Base-by-base conservation (phyloP, 23 tunicate species). In the Oikopleura vanhoeffeni region DNA sequence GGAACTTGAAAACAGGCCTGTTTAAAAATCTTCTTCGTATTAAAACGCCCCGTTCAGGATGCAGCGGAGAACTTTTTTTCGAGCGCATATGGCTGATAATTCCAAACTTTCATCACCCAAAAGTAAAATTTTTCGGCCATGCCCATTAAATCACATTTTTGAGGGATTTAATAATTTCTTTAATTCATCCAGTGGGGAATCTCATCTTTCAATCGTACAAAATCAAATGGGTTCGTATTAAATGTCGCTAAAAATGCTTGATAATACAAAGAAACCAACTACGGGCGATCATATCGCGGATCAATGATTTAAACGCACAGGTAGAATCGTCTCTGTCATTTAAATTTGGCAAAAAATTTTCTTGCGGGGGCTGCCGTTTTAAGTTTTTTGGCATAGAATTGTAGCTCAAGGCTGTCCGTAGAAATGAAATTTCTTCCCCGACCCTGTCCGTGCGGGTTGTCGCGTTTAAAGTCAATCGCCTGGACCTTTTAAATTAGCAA, bases 21-120 rank as follows among this genome's bases (percentile, higher is more conserved):
- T 34, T 27, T 3, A 40, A 79, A n/a, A 79, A 3, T 8, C 40
- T 71, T 83, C 87, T 85, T 41, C 97, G 41, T 24, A 92, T 87
- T 36, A 49, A 28, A 0, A 92, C 97, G 1, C 93, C 97, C 4
- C 97, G 87, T 42, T 89, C 89, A 18, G 97, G 90, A 86, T 92
- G n/a, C n/a, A n/a, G n/a, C 93, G 33, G 84, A 84, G 35, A 92
- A 71, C 0, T n/a, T 76, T 1, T 41, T 82, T 86, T 92, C 97
- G 38, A 92, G 77, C 57, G 84, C 87, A 60, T 92, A 91, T 8
- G 76, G 76, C 34, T 84, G 86, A 35, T 89, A 40, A 40, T 89
- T 85, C 39, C 88, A 82, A 0, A 34, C 40, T 18, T 89, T 32
- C 34, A 92, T 90, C 24, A n/a, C n/a, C n/a, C n/a, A n/a, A n/a